Evolutionary conservation across 2,888 invertebrate genomes (phyloP), one percentile per base, ranked within the genome.

Genomic region (Gerosis bhagava): DNA sequence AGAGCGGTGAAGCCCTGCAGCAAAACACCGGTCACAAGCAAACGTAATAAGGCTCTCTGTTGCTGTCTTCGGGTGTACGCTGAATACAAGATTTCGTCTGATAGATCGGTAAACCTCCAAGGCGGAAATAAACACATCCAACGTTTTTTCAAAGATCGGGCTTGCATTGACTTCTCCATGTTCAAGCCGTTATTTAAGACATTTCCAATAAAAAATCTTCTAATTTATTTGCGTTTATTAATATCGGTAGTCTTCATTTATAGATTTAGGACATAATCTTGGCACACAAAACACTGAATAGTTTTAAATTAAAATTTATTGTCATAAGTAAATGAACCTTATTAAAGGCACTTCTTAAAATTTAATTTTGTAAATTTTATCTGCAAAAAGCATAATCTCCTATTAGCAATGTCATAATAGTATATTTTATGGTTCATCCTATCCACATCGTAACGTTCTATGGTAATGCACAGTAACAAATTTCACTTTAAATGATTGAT

Each of bases 51-150:
- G 15, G 83, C 83, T 19, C 81, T 70, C 59, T 84, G 79, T 42
- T 79, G 72, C 59, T 84, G 87, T 17, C 77, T 69, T 54, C 72
- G 74, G 3, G 83, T 84, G 54, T 87, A 87, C 39, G 80, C 74
- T 41, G 73, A 60, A 55, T 83, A 87, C 44, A 87, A 57, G 57
- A 73, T 70, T 59, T 87, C 87, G 59, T 87, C 87, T 60, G 77
- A 75, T 46, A 67, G 53, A 42, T 78, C 77, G 44, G 64, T 56
- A 59, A 84, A 84, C 11, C 78, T 76, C 83, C 84, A 86, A 65
- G 83, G 80, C 36, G 83, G 81, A 35, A 74, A 65, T 45, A 78
- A 62, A 60, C 72, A 80, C 51, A 64, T 63, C 65, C 70, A 68
- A 57, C 63, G 68, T 57, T 71, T 71, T 36, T 70, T 70, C 45